These are phyloP conservation scores for Falcunculus frontatus DNA, from an alignment of 2,113 vertebrate species.

Conservation along the genomic window DNA sequence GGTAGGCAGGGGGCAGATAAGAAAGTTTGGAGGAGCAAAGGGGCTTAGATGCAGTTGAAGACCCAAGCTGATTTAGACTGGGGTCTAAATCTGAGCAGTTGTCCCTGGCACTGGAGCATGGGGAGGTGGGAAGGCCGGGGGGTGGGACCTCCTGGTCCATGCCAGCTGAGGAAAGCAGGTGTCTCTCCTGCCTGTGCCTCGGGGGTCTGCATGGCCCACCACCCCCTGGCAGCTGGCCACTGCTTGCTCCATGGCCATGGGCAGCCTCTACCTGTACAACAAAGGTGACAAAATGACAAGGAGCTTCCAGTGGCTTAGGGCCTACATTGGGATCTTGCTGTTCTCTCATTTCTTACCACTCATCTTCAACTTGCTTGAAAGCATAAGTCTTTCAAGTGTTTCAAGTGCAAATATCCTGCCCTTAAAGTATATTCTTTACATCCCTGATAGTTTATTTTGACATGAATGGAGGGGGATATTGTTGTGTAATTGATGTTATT, in stretches of 20 bases:
- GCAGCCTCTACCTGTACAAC: rapidly evolving
- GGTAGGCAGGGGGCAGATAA: not conserved
- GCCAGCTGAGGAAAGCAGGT: not conserved
- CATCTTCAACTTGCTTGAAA: not conserved
- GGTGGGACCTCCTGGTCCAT: not conserved
- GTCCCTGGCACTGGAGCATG: not conserved
- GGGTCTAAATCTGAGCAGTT: not conserved
- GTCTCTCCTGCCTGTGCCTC: rapidly evolving
- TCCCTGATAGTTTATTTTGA: not conserved
- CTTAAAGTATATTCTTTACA: not conserved
- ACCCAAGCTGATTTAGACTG: not conserved
- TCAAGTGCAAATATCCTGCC: not conserved
- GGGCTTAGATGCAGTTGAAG: not conserved
- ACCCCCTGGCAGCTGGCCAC: not conserved
- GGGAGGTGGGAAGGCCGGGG: not conserved
- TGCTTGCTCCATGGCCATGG: rapidly evolving
- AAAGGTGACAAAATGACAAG: not conserved
- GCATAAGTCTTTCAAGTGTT: not conserved
- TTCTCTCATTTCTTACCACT: not conserved
- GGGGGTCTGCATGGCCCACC: rapidly evolving
- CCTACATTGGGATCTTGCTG: not conserved
- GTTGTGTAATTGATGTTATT: not conserved
- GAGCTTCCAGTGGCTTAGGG: not conserved
- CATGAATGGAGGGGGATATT: not conserved
- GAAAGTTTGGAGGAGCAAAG: not conserved